Evolutionary conservation across 2,113 vertebrate genomes (phyloP).

Genomic region (Coptodon bakossiorum): DNA sequence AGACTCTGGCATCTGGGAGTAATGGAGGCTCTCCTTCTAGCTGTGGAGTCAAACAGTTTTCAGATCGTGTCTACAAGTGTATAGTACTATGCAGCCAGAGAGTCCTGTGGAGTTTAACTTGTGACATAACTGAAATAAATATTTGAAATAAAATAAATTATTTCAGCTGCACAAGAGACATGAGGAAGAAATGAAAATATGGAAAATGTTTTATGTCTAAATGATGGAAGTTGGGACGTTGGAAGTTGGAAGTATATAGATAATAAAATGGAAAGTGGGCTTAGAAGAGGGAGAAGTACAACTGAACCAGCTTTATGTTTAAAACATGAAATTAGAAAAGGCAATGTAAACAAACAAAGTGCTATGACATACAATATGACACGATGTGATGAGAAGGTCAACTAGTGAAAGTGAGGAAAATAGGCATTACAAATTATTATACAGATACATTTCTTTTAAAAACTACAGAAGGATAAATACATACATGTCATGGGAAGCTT

Average conservation of each 20-base stretch:
- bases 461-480: not conserved
- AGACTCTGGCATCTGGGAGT: not conserved
- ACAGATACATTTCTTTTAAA: not conserved
- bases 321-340: not conserved
- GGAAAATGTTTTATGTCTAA: not conserved
- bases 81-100: not conserved
- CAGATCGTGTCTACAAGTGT: accelerated
- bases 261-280: not conserved
- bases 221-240: not conserved
- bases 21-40: not conserved
- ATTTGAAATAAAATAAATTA: not conserved
- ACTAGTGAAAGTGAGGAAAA: not conserved
- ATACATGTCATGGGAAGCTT: not conserved
- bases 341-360: not conserved
- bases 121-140: not conserved
- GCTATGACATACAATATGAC: not conserved
- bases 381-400: not conserved
- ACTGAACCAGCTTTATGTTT: not conserved
- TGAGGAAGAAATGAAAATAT: not conserved
- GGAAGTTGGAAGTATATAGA: not conserved
- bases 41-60: not conserved
- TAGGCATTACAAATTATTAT: not conserved
- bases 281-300: not conserved
- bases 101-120: not conserved
- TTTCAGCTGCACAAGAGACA: not conserved